Evolutionary conservation across 2,113 vertebrate species (phyloP).

Genomic region (Chunga burmeisteri): DNA sequence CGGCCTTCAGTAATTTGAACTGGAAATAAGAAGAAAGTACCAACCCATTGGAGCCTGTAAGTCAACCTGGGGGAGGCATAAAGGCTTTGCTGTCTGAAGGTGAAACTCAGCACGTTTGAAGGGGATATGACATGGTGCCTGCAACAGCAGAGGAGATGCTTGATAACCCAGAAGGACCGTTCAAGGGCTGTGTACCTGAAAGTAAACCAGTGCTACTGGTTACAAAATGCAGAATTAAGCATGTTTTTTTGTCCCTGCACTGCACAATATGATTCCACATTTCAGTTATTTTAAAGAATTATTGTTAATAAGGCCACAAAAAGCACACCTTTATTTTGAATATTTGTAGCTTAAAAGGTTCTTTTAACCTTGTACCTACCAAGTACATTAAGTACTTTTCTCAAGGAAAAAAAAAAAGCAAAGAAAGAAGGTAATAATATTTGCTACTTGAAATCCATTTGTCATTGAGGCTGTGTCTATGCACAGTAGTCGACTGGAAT

Average conservation of each 20-base stretch:
- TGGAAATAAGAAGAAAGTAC: background rate
- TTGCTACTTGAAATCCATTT: conserved; percentile 49
- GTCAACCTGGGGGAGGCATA: background rate
- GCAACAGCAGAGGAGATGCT: background rate
- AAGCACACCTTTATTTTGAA: background rate
- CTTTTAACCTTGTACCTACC: background rate
- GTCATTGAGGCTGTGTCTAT: background rate
- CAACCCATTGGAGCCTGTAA: background rate
- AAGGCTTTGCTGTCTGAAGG: background rate
- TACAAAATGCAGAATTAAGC: background rate
- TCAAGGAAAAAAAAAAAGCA: background rate
- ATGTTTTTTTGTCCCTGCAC: background rate
- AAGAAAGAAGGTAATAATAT: conserved; percentile 9
- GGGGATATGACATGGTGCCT: background rate
- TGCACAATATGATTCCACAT: background rate
- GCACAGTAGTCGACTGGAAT: conserved; percentile 8
- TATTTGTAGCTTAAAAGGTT: background rate
- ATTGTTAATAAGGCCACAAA: background rate
- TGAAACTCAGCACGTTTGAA: background rate
- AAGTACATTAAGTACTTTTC: background rate
- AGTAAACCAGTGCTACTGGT: background rate
- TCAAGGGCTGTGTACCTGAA: background rate
- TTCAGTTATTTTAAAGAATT: background rate
- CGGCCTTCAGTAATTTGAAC: background rate
- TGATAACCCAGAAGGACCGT: background rate